phyloP scores from a whole-genome alignment of 2,888 invertebrate species.

The Nematopogon swammerdamellus region DNA sequence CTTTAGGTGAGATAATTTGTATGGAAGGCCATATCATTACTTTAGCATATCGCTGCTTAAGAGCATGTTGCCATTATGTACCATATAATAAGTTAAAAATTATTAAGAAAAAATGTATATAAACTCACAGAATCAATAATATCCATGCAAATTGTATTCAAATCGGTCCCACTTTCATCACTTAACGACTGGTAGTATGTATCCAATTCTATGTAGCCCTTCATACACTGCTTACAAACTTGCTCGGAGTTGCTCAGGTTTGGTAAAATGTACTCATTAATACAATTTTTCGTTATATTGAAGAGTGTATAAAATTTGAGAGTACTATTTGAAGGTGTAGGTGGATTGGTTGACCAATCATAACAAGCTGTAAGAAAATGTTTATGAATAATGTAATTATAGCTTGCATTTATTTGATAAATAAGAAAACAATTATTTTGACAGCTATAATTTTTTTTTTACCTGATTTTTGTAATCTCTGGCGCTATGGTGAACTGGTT shows the following conservation, averaged over 20 bases:
- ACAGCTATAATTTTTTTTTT: no score
- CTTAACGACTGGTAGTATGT: slow-evolving; percentile 56
- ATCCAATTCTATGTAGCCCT: slow-evolving; percentile 50
- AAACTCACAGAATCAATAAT: slow-evolving; percentile 60
- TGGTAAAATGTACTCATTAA: slow-evolving; percentile 22
- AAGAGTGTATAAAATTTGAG: slow-evolving; percentile 41
- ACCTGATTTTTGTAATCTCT: no score
- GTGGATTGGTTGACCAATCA: slow-evolving; percentile 32
- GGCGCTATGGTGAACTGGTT: no score
- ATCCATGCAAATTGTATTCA: slow-evolving; percentile 64
- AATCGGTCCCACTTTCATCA: slow-evolving; percentile 50
- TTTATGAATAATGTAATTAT: no score
- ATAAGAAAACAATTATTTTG: no score
- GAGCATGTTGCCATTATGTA: no score
- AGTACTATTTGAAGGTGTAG: slow-evolving; percentile 47
- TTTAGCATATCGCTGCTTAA: no score
- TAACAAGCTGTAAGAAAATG: slow-evolving; percentile 55
- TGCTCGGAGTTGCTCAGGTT: slow-evolving; percentile 23
- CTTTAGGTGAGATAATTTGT: no score
- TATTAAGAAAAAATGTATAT: no score
- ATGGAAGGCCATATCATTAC: no score
- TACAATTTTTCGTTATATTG: slow-evolving; percentile 41
- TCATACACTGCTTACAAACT: slow-evolving; percentile 54
- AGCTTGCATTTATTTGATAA: no score
- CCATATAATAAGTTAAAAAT: no score